phyloP scores from a whole-genome alignment of 2,888 invertebrate genomes.

The Andrena chrysosceles region DNA sequence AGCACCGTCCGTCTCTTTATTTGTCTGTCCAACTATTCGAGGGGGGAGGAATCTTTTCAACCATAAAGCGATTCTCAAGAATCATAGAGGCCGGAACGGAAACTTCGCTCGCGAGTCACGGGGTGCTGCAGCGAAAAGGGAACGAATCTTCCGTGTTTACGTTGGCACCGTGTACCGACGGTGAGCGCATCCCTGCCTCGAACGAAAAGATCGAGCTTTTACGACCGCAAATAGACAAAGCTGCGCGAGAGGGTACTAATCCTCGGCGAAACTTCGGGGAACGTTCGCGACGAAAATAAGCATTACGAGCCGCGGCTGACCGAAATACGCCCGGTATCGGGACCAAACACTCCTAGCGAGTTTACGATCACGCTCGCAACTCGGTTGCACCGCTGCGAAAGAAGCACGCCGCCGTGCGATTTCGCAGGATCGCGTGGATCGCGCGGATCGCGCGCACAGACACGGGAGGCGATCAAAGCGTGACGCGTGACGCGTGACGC shows the following conservation, averaged over 20 bases:
- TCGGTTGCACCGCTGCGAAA: not conserved
- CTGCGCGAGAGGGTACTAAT: slow-evolving; percentile 46
- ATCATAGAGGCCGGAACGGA: slow-evolving; percentile 6
- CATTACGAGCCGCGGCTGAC: slow-evolving; percentile 70
- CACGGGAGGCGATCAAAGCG: slow-evolving; percentile 20
- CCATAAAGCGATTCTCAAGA: not conserved
- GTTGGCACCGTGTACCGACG: slow-evolving; percentile 47
- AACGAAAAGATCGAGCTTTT: slow-evolving; percentile 42
- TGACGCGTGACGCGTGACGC: slow-evolving; percentile 23
- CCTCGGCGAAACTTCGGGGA: slow-evolving; percentile 47
- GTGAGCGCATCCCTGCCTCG: slow-evolving; percentile 10
- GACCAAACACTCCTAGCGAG: slow-evolving; percentile 32
- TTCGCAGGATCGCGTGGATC: slow-evolving; percentile 21
- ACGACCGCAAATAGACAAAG: slow-evolving; percentile 55
- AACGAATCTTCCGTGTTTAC: slow-evolving; percentile 65
- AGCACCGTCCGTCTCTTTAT: not conserved
- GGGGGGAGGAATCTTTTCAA: too few relatives aligned
- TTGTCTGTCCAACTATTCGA: too few relatives aligned
- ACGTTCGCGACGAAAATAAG: slow-evolving; percentile 64
- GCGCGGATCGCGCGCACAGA: not conserved
- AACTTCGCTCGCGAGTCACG: not conserved
- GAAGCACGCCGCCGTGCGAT: not conserved
- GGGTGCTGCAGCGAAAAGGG: slow-evolving; percentile 32
- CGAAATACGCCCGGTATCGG: slow-evolving; percentile 53
- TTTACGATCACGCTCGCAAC: slow-evolving; percentile 22